Conservation (phyloP, 2,113 vertebrate genomes). For the Saguinus imperator region DNA sequence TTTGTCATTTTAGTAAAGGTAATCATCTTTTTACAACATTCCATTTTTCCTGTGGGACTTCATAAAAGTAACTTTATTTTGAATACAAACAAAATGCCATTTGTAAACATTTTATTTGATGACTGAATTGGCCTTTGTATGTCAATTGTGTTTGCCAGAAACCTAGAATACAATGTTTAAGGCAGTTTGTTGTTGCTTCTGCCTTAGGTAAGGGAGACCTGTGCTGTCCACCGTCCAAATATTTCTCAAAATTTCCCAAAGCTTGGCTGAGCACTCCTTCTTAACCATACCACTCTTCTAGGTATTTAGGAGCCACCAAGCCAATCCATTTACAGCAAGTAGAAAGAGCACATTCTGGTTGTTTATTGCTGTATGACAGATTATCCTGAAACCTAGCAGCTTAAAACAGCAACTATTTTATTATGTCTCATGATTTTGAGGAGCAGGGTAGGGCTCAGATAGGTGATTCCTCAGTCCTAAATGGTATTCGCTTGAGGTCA, state of each 20-base stretch:
- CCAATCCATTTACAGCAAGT: not conserved
- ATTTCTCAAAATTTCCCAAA: not conserved
- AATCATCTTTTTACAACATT: constrained; percentile 39
- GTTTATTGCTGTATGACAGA: not conserved
- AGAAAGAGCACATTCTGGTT: not conserved
- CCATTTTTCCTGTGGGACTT: not conserved
- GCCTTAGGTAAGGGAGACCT: not conserved
- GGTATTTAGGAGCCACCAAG: not conserved
- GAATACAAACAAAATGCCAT: constrained; percentile 5
- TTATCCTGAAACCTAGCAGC: not conserved
- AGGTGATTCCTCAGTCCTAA: not conserved
- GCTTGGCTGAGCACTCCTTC: not conserved
- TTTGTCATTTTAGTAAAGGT: not conserved
- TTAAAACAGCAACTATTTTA: not conserved
- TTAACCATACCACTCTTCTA: not conserved
- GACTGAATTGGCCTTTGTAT: not conserved
- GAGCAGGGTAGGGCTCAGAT: not conserved
- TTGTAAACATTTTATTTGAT: not conserved
- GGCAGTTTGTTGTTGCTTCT: not conserved
- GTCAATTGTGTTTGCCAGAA: not conserved
- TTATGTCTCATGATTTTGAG: not conserved
- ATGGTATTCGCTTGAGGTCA: not conserved
- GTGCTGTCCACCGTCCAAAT: not conserved
- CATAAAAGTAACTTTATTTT: constrained; percentile 40
- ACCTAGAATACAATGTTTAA: not conserved